Evolutionary conservation across 2,888 invertebrate species (phyloP).

Genomic region (Brassicogethes aeneus): DNA sequence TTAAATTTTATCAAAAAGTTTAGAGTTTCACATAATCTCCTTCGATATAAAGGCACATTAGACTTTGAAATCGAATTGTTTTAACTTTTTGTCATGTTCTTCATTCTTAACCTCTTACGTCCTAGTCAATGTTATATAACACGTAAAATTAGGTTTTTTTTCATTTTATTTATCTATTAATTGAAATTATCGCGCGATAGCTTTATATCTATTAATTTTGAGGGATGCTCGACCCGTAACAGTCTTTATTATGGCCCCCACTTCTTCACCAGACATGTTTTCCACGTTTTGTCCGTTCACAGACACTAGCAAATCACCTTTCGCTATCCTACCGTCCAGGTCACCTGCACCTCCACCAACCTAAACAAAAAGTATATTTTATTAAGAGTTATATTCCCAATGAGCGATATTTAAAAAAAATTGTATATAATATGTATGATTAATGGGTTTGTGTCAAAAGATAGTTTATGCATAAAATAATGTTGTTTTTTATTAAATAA

Average conservation of each 20-base stretch:
- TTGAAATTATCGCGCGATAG: constrained; percentile 36
- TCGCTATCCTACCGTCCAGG: constrained; percentile 79
- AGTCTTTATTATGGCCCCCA: constrained; percentile 83
- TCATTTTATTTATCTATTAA: not conserved
- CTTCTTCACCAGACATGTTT: constrained; percentile 69
- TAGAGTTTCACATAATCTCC: not conserved
- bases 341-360: constrained; percentile 81
- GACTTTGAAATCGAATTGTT: not conserved
- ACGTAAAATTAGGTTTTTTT: too few species aligned
- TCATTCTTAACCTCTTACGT: too few species aligned
- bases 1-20: too few species aligned
- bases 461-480: not conserved
- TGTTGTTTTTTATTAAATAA: not conserved
- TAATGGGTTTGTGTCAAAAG: too few species aligned
- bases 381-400: too few species aligned
- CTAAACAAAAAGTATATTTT: too few species aligned
- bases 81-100: too few species aligned
- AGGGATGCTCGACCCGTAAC: constrained; percentile 72
- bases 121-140: too few species aligned
- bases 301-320: constrained; percentile 83
- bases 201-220: constrained; percentile 81
- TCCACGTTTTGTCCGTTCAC: constrained; percentile 83
- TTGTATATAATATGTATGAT: too few species aligned
- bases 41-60: not conserved
- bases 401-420: too few species aligned